Evolutionary conservation across 2,113 vertebrate species (phyloP).

Genomic region (Nymphicus hollandicus): DNA sequence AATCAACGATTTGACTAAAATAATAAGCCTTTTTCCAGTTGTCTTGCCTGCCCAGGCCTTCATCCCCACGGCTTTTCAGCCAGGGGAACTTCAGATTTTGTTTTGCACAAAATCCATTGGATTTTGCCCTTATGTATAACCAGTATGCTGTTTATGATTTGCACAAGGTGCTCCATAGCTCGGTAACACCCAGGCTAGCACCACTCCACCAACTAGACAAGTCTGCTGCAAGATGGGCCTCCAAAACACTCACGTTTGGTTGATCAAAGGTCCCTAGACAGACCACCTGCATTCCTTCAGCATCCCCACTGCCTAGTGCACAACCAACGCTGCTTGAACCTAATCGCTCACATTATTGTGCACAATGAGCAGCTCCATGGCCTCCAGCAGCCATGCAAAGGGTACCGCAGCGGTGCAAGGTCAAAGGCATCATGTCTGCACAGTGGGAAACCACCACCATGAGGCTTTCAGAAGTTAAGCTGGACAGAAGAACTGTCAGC

Average conservation of each 20-base stretch:
- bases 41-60: background rate
- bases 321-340: fast-evolving
- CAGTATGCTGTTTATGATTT: background rate
- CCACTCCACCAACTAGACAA: background rate
- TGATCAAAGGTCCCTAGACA: background rate
- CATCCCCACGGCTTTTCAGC: background rate
- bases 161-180: background rate
- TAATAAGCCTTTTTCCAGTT: background rate
- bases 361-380: fast-evolving
- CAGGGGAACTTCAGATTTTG: background rate
- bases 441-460: background rate
- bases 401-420: fast-evolving
- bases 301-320: background rate
- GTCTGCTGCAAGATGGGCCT: background rate
- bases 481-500: constrained; percentile 14
- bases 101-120: background rate
- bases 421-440: background rate
- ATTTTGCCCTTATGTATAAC: background rate
- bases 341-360: fast-evolving
- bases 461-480: background rate
- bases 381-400: background rate
- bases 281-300: background rate
- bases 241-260: background rate
- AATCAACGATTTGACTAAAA: background rate
- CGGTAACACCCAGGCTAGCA: background rate